These are phyloP conservation scores for Drosophila sulfurigaster DNA, from an alignment of 1,140 invertebrate species.

Conservation along the genomic window DNA sequence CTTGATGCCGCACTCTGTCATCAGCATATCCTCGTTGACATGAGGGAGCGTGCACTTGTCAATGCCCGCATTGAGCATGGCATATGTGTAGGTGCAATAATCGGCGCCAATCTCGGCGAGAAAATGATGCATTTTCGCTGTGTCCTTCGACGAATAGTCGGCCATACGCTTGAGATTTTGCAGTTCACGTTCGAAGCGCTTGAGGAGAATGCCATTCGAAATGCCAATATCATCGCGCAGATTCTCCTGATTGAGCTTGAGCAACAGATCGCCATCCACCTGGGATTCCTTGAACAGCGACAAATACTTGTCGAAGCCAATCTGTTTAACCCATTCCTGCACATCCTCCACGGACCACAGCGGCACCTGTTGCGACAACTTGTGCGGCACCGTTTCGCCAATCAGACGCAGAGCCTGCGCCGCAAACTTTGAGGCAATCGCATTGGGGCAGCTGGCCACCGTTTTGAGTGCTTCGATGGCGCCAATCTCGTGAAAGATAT, in stretches of 20 bases:
- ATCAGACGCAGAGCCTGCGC: constrained; percentile 97
- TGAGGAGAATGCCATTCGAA: constrained; percentile 95
- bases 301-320: constrained; percentile 95
- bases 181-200: constrained; percentile 97
- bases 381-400: constrained; percentile 98
- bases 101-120: constrained; percentile 94
- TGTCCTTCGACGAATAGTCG: constrained; percentile 98
- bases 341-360: constrained; percentile 99
- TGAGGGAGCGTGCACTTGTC: constrained; percentile 93
- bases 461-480: constrained; percentile 98
- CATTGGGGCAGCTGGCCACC: constrained; percentile 98
- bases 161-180: constrained; percentile 98
- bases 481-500: constrained; percentile 97
- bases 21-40: constrained; percentile 95
- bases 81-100: constrained; percentile 98
- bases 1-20: constrained; percentile 94
- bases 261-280: constrained; percentile 98
- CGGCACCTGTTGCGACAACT: constrained; percentile 98
- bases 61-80: constrained; percentile 97
- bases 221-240: constrained; percentile 96
- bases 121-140: constrained; percentile 96
- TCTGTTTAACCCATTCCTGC: constrained; percentile 98
- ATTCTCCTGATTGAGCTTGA: constrained; percentile 97
- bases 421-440: constrained; percentile 98
- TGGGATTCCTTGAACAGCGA: constrained; percentile 94